These are phyloP conservation scores for Hydrozoanthus tunicans DNA, from an alignment of 64 coral and sea anemone genomes.

Conservation along the genomic window DNA sequence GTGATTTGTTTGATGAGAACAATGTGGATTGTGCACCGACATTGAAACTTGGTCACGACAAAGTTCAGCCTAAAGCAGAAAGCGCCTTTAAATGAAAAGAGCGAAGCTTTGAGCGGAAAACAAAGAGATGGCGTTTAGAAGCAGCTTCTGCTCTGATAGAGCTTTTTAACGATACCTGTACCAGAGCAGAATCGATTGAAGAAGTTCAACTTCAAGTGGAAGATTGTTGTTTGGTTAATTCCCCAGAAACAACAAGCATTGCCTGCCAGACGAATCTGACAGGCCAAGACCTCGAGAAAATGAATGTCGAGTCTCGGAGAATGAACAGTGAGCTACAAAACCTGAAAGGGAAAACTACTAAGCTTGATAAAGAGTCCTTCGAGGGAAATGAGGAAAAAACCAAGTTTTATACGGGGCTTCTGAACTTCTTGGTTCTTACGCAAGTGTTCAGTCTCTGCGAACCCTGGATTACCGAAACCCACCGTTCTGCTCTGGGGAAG, in stretches of 20 bases:
- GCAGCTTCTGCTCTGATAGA: not conserved
- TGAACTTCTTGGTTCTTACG: not conserved
- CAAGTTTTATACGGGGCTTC: no score
- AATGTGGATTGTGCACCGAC: not conserved
- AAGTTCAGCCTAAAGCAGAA: no score
- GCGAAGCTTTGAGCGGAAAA: no score
- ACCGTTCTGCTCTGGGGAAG: not conserved
- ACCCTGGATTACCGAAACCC: not conserved
- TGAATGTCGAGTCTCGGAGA: not conserved
- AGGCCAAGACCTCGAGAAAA: not conserved
- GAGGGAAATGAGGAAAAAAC: not conserved
- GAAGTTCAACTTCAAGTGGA: not conserved
- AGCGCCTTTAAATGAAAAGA: no score
- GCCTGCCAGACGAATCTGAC: not conserved
- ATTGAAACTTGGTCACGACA: no score
- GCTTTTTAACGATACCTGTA: not conserved
- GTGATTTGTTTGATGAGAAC: not conserved
- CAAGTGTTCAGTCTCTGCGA: not conserved
- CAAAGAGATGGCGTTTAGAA: not conserved
- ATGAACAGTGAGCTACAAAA: not conserved
- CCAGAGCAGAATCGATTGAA: not conserved
- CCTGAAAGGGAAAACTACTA: not conserved
- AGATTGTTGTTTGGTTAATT: not conserved
- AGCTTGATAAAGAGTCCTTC: not conserved
- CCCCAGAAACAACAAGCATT: not conserved